Evolutionary conservation across 2,888 invertebrate genomes (phyloP), one percentile per base, ranked within the genome.

Genomic region (Elegia similella): DNA sequence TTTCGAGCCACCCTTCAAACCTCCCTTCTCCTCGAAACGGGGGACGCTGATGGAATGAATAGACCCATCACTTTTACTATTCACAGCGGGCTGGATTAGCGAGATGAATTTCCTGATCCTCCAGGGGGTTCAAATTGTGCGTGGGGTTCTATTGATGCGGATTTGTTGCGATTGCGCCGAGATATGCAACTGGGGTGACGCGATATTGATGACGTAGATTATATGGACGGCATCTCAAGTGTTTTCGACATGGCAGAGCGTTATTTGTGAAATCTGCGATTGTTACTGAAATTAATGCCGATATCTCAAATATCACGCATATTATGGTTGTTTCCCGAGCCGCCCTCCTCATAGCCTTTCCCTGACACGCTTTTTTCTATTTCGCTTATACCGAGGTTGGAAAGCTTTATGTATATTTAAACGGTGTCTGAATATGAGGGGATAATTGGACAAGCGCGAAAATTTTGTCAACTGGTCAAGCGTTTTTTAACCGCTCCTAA

Each of bases 31-130:
- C 57, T 54, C 55, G 57, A 64, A 60, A 55, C 64, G 64, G 60
- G 44, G 61, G 58, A 60, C 70, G 70, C 75, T 74, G 71, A 64
- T 64, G 59, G 67, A 73, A 86, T 88, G 86, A 89, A 89, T 88
- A 88, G 86, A 82, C 76, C 87, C 86, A 84, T 89, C 90, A 90
- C 88, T 90, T 90, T 90, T 90, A 88, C 90, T 89, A 89, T 89
- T 88, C 89, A 86, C 85, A 70, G 72, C 78, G 75, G 77, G 66
- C 74, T 76, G 89, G 89, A 90, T 90, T 89, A 90, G 85, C 76
- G 78, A 83, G 88, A 90, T 89, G 89, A 88, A 81, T 88, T 86
- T 83, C 85, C 84, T 76, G 82, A 80, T 80, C 82, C 86, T 77
- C 80, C 80, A 61, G 68, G 80, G 83, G 83, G 76, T 76, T 73